A percentile compares a stretch with the other conserved stretches of the same genome.
Evolutionary conservation across 2,113 vertebrate species (phyloP).

Genomic region (Poecile atricapillus): DNA sequence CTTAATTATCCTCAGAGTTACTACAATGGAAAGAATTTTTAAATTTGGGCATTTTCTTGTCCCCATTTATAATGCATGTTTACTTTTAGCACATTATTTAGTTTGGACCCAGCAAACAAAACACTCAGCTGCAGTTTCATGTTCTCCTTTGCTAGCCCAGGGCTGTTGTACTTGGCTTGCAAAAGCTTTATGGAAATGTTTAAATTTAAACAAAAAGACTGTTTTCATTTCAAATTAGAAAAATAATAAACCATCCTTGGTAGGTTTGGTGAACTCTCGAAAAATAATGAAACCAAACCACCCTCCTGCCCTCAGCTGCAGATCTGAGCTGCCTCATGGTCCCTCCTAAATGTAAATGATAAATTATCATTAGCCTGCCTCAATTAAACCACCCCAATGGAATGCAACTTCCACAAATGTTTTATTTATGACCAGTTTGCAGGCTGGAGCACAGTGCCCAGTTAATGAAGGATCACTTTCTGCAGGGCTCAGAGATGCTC

Average conservation of each 20-base stretch:
- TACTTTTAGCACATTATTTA: slow-evolving; percentile 63
- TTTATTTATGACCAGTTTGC: slow-evolving; percentile 49
- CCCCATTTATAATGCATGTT: slow-evolving; percentile 45
- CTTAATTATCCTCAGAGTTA: slow-evolving; percentile 40
- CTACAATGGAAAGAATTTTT: slow-evolving; percentile 60
- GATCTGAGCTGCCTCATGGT: not conserved
- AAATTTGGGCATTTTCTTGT: slow-evolving; percentile 19
- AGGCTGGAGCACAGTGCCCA: slow-evolving; percentile 12
- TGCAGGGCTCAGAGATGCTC: slow-evolving; percentile 19
- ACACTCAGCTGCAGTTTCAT: slow-evolving; percentile 45
- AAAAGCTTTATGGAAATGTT: slow-evolving; percentile 56
- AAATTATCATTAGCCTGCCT: slow-evolving; percentile 17
- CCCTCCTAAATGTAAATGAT: not conserved
- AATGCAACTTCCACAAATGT: slow-evolving; percentile 18
- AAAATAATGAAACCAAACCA: not conserved
- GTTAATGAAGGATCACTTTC: slow-evolving; percentile 35
- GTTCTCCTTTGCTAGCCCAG: slow-evolving; percentile 17
- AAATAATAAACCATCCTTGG: slow-evolving; percentile 17
- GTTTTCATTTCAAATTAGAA: slow-evolving; percentile 53
- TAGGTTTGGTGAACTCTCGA: not conserved
- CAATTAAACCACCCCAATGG: slow-evolving; percentile 14
- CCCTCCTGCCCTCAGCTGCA: not conserved
- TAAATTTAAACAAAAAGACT: slow-evolving; percentile 54
- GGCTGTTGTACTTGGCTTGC: slow-evolving; percentile 51
- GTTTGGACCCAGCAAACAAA: slow-evolving; percentile 54